Evolutionary conservation across 1,140 invertebrate genomes (phyloP).

Genomic region (Scaptomyza hsui): DNA sequence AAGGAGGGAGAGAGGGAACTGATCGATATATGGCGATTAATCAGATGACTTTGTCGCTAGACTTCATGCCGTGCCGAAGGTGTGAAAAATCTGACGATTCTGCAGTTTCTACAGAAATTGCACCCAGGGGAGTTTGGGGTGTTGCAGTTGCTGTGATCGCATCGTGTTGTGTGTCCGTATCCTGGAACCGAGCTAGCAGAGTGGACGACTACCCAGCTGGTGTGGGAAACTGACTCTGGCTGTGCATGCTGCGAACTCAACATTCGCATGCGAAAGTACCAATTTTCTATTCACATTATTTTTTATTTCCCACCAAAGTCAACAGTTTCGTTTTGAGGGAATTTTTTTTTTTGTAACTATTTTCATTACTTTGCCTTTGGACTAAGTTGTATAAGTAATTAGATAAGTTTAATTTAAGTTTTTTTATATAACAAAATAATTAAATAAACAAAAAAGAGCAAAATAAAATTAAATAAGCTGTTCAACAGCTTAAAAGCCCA

Average conservation of each 20-base stretch:
- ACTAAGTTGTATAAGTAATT: no score
- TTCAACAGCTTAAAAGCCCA: no score
- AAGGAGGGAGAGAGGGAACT: constrained; percentile 21
- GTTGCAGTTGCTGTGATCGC: constrained; percentile 33
- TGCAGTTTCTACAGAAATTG: constrained; percentile 58
- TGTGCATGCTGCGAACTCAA: constrained; percentile 23
- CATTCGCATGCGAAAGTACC: constrained; percentile 24
- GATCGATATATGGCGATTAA: constrained; percentile 79
- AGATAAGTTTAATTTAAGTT: no score
- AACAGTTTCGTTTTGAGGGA: not conserved
- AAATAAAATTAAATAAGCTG: not conserved
- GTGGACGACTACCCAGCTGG: constrained; percentile 37
- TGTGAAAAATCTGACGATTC: constrained; percentile 77
- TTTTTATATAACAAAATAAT: no score
- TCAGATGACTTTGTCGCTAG: constrained; percentile 66
- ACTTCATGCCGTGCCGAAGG: constrained; percentile 62
- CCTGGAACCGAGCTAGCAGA: constrained; percentile 29
- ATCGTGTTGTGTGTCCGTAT: constrained; percentile 59
- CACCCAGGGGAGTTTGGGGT: constrained; percentile 56
- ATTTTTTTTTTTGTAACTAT: not conserved
- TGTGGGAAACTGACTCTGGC: constrained; percentile 59
- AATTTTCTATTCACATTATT: constrained; percentile 1
- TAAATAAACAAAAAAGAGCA: no score
- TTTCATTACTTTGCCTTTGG: no score
- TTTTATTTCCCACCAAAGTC: constrained; percentile 14